phyloP scores from a whole-genome alignment of 2,797 vertebrate genomes.

The Channa striata region DNA sequence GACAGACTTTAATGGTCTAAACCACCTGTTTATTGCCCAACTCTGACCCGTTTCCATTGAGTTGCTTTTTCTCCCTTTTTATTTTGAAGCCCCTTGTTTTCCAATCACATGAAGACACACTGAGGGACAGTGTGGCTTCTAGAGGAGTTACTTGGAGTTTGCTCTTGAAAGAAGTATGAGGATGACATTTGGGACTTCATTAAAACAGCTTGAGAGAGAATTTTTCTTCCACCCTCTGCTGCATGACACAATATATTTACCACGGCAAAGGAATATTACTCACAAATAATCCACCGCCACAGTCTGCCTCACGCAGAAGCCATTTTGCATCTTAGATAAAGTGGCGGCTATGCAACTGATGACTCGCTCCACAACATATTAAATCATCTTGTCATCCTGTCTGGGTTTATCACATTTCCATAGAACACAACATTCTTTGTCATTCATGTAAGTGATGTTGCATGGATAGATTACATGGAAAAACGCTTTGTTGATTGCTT shows the following conservation, averaged over 20 bases:
- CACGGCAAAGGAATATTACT: slow-evolving; percentile 69
- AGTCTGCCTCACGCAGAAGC: slow-evolving; percentile 58
- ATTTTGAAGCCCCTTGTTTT: slow-evolving; percentile 63
- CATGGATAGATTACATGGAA: slow-evolving; percentile 61
- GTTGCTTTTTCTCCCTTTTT: slow-evolving; percentile 29
- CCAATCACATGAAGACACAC: slow-evolving; percentile 59
- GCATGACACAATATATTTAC: slow-evolving; percentile 81
- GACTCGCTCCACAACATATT: slow-evolving; percentile 55
- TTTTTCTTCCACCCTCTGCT: slow-evolving; percentile 77
- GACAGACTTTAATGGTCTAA: slow-evolving; percentile 36
- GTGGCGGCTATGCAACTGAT: slow-evolving; percentile 68
- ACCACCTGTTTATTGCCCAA: slow-evolving; percentile 58
- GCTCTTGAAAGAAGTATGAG: slow-evolving; percentile 72
- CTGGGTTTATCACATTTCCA: slow-evolving; percentile 61
- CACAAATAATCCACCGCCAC: slow-evolving; percentile 73
- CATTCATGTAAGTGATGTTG: slow-evolving; percentile 63
- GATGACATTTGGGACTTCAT: slow-evolving; percentile 86
- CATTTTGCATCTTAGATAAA: slow-evolving; percentile 76
- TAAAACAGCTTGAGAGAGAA: slow-evolving; percentile 81
- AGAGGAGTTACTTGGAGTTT: slow-evolving; percentile 67
- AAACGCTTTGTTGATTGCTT: slow-evolving; percentile 59
- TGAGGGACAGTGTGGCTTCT: slow-evolving; percentile 69
- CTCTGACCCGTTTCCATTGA: slow-evolving; percentile 27
- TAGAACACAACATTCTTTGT: slow-evolving; percentile 52
- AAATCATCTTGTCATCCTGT: slow-evolving; percentile 70